These are phyloP conservation scores for Aspidiotus rigidus DNA, from an alignment of 2,888 invertebrate species.

Conservation along the genomic window DNA sequence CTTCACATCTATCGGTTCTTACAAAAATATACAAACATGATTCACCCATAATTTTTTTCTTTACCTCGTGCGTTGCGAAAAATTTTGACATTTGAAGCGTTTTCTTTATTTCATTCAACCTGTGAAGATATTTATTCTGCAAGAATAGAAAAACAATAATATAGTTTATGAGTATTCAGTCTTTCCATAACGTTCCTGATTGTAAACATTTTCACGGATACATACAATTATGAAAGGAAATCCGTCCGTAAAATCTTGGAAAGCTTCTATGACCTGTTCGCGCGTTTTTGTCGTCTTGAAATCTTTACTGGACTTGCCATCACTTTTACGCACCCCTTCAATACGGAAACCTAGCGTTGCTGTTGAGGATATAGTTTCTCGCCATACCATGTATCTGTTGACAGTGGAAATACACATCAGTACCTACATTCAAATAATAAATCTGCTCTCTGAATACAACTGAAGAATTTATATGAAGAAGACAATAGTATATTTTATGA, in stretches of 20 bases:
- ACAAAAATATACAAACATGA: no score
- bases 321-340: conserved; percentile 83
- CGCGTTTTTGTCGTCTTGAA: conserved; percentile 86
- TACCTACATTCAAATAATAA: no score
- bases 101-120: conserved; percentile 72
- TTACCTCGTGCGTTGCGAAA: conserved; percentile 77
- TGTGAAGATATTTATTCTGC: conserved; percentile 72
- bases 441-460: no score
- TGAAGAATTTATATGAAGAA: no score
- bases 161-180: not conserved
- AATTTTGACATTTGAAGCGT: conserved; percentile 79
- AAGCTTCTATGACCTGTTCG: conserved; percentile 64
- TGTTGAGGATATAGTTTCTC: conserved; percentile 96
- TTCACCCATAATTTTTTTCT: not conserved
- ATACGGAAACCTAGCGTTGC: conserved; percentile 91
- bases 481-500: no score
- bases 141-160: conserved; percentile 44
- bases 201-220: conserved; percentile 37
- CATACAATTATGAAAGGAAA: conserved; percentile 71
- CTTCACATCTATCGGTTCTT: no score
- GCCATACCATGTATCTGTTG: conserved; percentile 55
- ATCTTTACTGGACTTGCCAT: conserved; percentile 86
- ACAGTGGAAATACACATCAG: no score
- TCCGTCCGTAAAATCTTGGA: conserved; percentile 69
- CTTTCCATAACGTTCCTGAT: not conserved